A percentile compares a stretch with the other conserved stretches of the same genome.
These are phyloP conservation scores for Drosophila miranda DNA, from an alignment of 1,140 invertebrate species.

Conservation along the genomic window DNA sequence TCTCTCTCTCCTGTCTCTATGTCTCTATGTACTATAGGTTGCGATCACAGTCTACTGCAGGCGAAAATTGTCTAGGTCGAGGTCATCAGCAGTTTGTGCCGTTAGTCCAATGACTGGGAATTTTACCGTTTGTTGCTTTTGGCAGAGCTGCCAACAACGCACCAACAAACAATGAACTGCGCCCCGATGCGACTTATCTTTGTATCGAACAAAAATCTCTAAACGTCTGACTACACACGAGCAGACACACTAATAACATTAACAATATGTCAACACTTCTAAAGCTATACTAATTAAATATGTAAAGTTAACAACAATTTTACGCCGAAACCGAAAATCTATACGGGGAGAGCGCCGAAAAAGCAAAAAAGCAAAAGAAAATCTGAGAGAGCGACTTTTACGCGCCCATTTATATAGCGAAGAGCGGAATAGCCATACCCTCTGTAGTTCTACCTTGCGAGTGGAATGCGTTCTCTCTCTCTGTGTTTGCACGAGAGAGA, in stretches of 20 bases:
- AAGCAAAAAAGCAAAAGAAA: slow-evolving; percentile 27
- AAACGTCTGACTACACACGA: slow-evolving; percentile 6
- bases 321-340: slow-evolving; percentile 16
- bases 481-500: slow-evolving; percentile 8
- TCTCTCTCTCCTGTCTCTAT: not conserved
- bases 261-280: slow-evolving; percentile 20
- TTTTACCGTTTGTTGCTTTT: slow-evolving; percentile 56
- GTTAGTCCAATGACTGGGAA: slow-evolving; percentile 24
- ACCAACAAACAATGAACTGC: slow-evolving; percentile 17
- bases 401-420: slow-evolving; percentile 23
- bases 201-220: not conserved
- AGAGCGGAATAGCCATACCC: too few species aligned
- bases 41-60: not conserved
- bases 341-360: not conserved
- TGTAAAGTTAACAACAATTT: slow-evolving; percentile 25
- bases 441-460: not conserved
- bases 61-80: slow-evolving; percentile 53
- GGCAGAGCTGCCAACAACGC: not conserved
- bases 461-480: too few species aligned
- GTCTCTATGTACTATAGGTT: not conserved
- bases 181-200: not conserved
- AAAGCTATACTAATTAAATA: slow-evolving; percentile 27
- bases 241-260: slow-evolving; percentile 27
- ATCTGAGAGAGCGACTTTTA: slow-evolving; percentile 10
- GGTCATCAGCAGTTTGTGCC: slow-evolving; percentile 49